These are phyloP conservation scores for Bos taurus DNA, from an alignment of 2,113 vertebrate genomes.

Conservation along the genomic window ARS-UCD2.0 NC_037333.1:33159501-33160000, in stretches of 20 bases:
- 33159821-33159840: background rate
- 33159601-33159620: background rate
- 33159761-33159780: background rate
- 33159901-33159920: background rate
- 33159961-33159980: background rate
- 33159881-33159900: background rate
- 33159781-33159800: background rate
- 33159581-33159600: background rate
- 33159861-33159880: background rate
- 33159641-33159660: background rate
- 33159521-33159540: background rate
- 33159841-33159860: background rate
- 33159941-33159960: background rate
- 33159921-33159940: background rate
- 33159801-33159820: background rate
- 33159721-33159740: background rate
- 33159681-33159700: background rate
- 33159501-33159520: background rate
- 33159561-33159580: background rate
- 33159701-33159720: background rate
- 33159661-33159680: background rate
- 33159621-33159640: background rate
- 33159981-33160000: background rate
- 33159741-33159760: background rate
- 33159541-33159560: background rate